A percentile compares a stretch with the other conserved stretches of the same genome.
phyloP scores from a whole-genome alignment of 1,140 invertebrate genomes.

The Acyrthosiphon pisum region DNA sequence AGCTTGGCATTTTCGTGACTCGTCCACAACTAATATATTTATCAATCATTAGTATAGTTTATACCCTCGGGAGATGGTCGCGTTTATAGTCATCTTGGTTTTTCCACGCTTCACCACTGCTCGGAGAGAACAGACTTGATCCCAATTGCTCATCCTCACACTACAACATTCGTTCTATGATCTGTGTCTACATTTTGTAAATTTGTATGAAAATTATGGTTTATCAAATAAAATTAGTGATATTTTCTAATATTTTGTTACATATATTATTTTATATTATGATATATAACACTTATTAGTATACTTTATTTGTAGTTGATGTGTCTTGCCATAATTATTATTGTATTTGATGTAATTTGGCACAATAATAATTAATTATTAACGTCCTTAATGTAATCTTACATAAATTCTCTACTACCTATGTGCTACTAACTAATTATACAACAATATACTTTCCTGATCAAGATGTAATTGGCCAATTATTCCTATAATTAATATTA shows the following conservation, averaged over 20 bases:
- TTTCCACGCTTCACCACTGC: not conserved
- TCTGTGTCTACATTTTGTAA: not conserved
- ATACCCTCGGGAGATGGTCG: no score
- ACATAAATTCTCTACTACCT: no score
- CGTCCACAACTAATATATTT: no score
- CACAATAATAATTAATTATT: not conserved
- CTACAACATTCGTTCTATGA: not conserved
- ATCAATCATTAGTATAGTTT: no score
- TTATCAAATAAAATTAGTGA: not conserved
- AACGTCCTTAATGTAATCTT: not conserved
- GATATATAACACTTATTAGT: not conserved
- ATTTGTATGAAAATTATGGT: not conserved
- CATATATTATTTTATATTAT: not conserved
- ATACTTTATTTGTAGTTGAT: not conserved
- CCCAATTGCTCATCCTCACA: no score
- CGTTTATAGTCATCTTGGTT: no score
- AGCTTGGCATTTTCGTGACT: not conserved
- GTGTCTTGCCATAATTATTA: not conserved
- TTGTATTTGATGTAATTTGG: not conserved
- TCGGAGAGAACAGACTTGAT: not conserved
- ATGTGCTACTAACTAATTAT: no score
- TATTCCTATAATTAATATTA: no score
- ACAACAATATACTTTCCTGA: no score
- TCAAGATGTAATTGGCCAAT: no score
- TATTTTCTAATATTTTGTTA: not conserved